These are phyloP conservation scores for Leptopilina drosophilae DNA, from an alignment of 2,888 invertebrate genomes.

Conservation along the genomic window DNA sequence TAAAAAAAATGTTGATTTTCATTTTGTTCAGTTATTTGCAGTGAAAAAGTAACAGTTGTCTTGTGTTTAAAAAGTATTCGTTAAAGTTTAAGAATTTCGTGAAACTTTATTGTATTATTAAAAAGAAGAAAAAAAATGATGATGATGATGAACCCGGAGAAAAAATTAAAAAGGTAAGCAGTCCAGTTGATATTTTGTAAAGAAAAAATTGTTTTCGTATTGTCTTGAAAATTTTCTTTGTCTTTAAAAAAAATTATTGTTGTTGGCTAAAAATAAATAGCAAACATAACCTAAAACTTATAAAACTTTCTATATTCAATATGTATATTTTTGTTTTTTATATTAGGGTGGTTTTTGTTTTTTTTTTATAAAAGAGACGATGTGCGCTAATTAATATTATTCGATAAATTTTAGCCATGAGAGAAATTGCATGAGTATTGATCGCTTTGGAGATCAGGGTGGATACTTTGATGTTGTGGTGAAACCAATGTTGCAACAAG, in stretches of 20 bases:
- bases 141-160: conserved; percentile 6
- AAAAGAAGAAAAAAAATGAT: not conserved
- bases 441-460: conserved; percentile 64
- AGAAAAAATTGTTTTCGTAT: too few relatives aligned
- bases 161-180: conserved; percentile 3
- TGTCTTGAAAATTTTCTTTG: too few relatives aligned
- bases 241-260: too few relatives aligned
- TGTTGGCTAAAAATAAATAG: too few relatives aligned
- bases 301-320: too few relatives aligned
- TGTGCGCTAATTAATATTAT: too few relatives aligned
- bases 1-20: conserved; percentile 25
- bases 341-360: too few relatives aligned
- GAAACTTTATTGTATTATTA: not conserved
- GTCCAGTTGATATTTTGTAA: not conserved
- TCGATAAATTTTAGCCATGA: conserved; percentile 16
- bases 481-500: conserved; percentile 77
- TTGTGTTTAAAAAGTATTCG: too few relatives aligned
- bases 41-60: too few relatives aligned
- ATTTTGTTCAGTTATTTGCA: not conserved
- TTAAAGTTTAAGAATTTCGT: not conserved
- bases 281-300: too few relatives aligned
- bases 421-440: conserved; percentile 25
- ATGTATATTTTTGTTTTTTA: too few relatives aligned
- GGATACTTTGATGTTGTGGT: conserved; percentile 78
- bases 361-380: too few relatives aligned